Conservation (phyloP, 2,797 vertebrate species). For the Anguilla obscura region DNA sequence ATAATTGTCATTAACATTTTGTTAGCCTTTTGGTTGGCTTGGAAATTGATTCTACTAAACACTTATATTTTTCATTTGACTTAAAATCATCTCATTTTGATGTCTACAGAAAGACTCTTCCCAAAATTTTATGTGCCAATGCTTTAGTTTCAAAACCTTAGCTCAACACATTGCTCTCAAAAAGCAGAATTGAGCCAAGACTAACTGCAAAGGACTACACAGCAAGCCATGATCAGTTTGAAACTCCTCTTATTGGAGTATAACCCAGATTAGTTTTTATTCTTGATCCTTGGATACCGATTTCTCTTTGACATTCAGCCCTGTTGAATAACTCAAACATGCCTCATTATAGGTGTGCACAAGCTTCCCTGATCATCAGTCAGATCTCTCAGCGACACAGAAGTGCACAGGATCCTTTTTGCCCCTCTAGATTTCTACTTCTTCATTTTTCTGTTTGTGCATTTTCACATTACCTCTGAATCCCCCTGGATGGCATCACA, state of each 20-base stretch:
- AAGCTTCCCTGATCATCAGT: not conserved
- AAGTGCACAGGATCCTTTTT: slow-evolving; percentile 19
- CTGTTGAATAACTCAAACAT: not conserved
- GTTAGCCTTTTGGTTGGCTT: too few relatives aligned
- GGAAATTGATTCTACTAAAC: too few relatives aligned
- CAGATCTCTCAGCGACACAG: slow-evolving; percentile 9
- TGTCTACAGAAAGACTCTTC: too few relatives aligned
- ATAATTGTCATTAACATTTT: too few relatives aligned
- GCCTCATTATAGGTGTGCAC: too few relatives aligned
- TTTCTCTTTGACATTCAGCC: not conserved
- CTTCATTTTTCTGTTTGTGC: not conserved
- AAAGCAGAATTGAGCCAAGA: too few relatives aligned
- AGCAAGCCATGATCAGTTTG: not conserved
- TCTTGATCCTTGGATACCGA: not conserved
- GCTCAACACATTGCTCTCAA: too few relatives aligned
- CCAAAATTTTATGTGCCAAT: too few relatives aligned
- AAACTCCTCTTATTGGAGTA: not conserved
- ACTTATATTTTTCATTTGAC: too few relatives aligned
- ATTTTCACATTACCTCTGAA: slow-evolving; percentile 17
- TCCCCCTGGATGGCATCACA: slow-evolving; percentile 31
- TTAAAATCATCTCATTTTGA: too few relatives aligned
- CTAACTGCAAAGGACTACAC: not conserved
- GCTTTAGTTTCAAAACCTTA: too few relatives aligned
- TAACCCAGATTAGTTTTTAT: not conserved
- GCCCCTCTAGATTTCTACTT: slow-evolving; percentile 6